Evolutionary conservation across 2,888 invertebrate species (phyloP).

Genomic region (Rhingia rostrata): DNA sequence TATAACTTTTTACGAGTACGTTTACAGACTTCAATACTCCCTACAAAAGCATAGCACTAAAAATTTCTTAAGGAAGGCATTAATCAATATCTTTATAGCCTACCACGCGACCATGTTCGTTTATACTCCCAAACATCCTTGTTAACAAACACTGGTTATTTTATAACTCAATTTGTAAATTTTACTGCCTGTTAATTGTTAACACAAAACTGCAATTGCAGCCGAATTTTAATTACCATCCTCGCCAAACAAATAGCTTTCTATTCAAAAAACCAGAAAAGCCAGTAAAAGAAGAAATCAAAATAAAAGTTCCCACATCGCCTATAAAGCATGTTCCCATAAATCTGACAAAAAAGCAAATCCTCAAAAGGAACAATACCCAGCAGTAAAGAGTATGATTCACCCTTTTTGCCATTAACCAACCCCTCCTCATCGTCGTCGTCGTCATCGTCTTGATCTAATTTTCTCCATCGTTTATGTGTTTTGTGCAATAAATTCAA

Average conservation of each 20-base stretch:
- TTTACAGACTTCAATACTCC: no score
- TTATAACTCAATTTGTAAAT: slow-evolving; percentile 69
- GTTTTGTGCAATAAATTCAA: slow-evolving; percentile 69
- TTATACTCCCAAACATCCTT: slow-evolving; percentile 12
- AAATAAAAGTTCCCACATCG: slow-evolving; percentile 62
- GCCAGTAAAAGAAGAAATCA: slow-evolving; percentile 48
- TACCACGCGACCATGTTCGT: neutral
- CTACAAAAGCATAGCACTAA: no score
- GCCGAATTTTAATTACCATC: slow-evolving; percentile 46
- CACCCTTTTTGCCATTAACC: slow-evolving; percentile 45
- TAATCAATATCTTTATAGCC: neutral
- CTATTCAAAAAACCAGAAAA: slow-evolving; percentile 51
- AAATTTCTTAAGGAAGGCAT: neutral
- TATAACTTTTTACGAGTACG: no score
- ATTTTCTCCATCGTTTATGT: slow-evolving; percentile 29
- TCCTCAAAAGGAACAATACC: slow-evolving; percentile 26
- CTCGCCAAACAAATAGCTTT: slow-evolving; percentile 15
- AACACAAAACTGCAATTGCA: slow-evolving; percentile 42
- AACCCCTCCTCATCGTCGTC: neutral
- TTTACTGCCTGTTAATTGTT: slow-evolving; percentile 59
- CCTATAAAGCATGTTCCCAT: slow-evolving; percentile 54
- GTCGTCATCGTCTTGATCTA: slow-evolving; percentile 7
- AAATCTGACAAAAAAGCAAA: slow-evolving; percentile 49
- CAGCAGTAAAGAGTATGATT: slow-evolving; percentile 16
- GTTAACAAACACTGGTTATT: slow-evolving; percentile 22